Evolutionary conservation across 2,113 vertebrate genomes (phyloP), one percentile per base, ranked within the genome.

Genomic region (Mormoops blainvillei): DNA sequence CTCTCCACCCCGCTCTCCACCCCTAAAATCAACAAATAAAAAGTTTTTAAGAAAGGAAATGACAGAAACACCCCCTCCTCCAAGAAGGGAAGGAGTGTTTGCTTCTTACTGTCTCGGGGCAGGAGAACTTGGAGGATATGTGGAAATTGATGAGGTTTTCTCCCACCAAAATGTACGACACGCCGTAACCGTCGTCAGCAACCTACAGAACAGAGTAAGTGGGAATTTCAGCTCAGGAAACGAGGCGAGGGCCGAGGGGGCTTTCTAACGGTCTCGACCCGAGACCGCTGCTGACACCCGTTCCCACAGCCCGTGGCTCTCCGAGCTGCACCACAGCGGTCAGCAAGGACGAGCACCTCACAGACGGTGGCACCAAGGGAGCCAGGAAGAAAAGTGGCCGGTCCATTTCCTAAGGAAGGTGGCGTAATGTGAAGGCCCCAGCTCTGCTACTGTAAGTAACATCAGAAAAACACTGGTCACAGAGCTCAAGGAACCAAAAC

Each of bases 161-260:
- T 22, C 97, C 99, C 67, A 99, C 92, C 14, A 99, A 98, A 13
- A 99, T 99, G 85, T 99, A 99, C 3, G 99, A 99, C 87, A 99
- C 99, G 2, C 99, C 99, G 7, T 99, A 99, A 76, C 99, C 99
- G 56, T 99, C 99, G 94, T 99, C 99, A 61, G 99, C 99, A 85
- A 99, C 99, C 99, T 99, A 68, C 1, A 0, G 38, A 74, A 94
- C 93, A 19, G 16, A 16, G n/a, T 0, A 0, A 16, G 3, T 4
- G 5, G 20, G 10, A 13, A 2, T 0, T 11, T 5, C 16, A 5
- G 5, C 4, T 5, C 13, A 18, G 77, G 77, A 28, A 38, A 22
- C 0, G 68, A 28, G 50, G 4, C 0, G 4, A 4, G 31, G 0
- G 20, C 5, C 52, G 1, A 41, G 9, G 38, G 14, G 26, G 3